phyloP scores from a whole-genome alignment of 1,140 invertebrate genomes.

The Liolophura sinensis region DNA sequence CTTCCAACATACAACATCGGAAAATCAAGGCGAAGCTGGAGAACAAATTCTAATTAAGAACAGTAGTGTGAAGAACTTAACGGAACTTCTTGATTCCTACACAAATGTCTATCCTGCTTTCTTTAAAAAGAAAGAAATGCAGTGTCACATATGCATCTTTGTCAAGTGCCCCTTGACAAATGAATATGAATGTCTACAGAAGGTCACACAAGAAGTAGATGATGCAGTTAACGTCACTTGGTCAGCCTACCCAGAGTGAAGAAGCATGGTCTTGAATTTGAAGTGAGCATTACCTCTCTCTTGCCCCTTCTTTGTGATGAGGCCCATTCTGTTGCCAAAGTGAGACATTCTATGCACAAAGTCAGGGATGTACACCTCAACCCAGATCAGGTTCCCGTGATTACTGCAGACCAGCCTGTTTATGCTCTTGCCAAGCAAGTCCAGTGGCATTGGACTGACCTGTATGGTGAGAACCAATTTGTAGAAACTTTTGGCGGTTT shows the following conservation, averaged over 20 bases:
- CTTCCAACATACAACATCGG: slow-evolving; percentile 8
- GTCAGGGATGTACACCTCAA: slow-evolving; percentile 28
- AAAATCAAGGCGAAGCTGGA: slow-evolving; percentile 2
- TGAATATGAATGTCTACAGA: background rate
- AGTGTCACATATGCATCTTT: background rate
- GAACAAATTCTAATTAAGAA: background rate
- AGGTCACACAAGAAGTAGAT: background rate
- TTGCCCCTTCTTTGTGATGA: slow-evolving; percentile 22
- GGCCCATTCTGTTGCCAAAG: slow-evolving; percentile 22
- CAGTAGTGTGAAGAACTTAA: background rate
- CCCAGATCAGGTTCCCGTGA: slow-evolving; percentile 28
- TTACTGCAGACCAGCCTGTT: background rate
- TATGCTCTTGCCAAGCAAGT: slow-evolving; percentile 1
- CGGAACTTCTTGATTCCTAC: background rate
- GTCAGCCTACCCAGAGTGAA: slow-evolving; percentile 10
- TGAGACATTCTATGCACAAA: slow-evolving; percentile 31
- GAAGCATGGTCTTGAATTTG: too few species aligned
- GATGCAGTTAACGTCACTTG: slow-evolving; percentile 11
- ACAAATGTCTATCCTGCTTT: background rate
- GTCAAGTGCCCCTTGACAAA: background rate
- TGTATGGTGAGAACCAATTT: slow-evolving; percentile 33
- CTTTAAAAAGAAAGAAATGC: background rate
- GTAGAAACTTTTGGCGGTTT: slow-evolving; percentile 24
- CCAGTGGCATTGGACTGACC: slow-evolving; percentile 24
- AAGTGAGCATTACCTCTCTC: slow-evolving; percentile 8